Conservation (phyloP, 2,888 invertebrate genomes). For the Eulithis testata region DNA sequence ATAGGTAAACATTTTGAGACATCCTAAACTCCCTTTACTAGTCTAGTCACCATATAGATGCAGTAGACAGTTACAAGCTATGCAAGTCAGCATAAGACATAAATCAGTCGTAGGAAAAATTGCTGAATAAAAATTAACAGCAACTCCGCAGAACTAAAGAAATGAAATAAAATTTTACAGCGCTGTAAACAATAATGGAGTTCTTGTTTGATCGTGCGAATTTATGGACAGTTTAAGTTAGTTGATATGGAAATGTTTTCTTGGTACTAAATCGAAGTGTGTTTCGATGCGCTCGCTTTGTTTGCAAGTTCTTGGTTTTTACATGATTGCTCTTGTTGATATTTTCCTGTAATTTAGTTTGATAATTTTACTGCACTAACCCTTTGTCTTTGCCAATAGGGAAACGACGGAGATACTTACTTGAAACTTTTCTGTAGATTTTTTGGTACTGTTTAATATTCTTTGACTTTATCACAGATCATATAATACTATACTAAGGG, state of each 20-base stretch:
- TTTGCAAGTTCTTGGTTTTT: slow-evolving; percentile 1
- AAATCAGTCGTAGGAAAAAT: slow-evolving; percentile 38
- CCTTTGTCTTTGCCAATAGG: too few relatives aligned
- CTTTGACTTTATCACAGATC: too few relatives aligned
- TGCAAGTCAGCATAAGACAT: slow-evolving; percentile 37
- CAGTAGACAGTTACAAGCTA: slow-evolving; percentile 40
- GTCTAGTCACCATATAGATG: slow-evolving; percentile 31
- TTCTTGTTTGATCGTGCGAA: slow-evolving; percentile 24
- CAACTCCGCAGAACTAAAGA: slow-evolving; percentile 33
- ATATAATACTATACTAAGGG: too few relatives aligned
- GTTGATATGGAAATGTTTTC: slow-evolving; percentile 17
- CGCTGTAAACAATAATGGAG: slow-evolving; percentile 32
- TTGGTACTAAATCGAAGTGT: slow-evolving; percentile 9
- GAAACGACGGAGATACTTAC: too few relatives aligned
- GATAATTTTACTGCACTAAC: background rate
- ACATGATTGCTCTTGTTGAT: background rate
- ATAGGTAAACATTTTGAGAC: background rate
- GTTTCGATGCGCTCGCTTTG: slow-evolving; percentile 16
- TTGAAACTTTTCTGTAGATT: too few relatives aligned
- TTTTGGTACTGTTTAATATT: too few relatives aligned
- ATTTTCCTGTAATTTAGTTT: slow-evolving; percentile 2
- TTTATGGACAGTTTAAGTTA: slow-evolving; percentile 26
- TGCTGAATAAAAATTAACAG: slow-evolving; percentile 35
- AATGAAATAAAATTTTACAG: slow-evolving; percentile 33
- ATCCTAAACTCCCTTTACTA: slow-evolving; percentile 30